Evolutionary conservation across 2,797 vertebrate genomes (phyloP).

Genomic region (Chiloscyllium punctatum): DNA sequence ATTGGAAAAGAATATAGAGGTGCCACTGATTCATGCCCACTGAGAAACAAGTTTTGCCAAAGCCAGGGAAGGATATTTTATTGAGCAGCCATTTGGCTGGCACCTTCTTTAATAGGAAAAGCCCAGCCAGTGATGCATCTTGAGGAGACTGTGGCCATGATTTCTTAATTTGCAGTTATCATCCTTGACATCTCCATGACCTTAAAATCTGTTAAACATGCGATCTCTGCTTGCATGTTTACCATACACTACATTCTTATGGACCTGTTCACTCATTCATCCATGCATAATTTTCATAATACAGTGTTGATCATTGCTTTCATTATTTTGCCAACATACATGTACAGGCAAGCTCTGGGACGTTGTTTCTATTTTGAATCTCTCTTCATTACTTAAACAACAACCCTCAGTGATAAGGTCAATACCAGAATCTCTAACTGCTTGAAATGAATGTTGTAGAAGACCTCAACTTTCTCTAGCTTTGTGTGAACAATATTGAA

Average conservation of each 20-base stretch:
- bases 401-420: neutral
- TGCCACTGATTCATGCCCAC: no score
- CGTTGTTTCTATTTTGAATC: neutral
- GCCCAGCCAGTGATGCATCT: neutral
- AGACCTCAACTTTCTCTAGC: neutral
- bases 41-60: no score
- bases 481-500: neutral
- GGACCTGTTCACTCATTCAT: neutral
- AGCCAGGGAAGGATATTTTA: no score
- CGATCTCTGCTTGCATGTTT: neutral
- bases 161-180: neutral
- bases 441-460: neutral
- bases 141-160: neutral
- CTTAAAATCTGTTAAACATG: neutral
- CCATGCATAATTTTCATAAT: neutral
- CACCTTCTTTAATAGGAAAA: no score
- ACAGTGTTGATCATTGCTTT: neutral
- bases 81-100: no score
- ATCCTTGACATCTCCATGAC: neutral
- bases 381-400: neutral
- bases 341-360: neutral
- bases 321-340: neutral
- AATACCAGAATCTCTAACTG: neutral
- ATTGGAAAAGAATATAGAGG: no score
- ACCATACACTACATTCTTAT: neutral